These are phyloP conservation scores for Capitulum mitella DNA, from an alignment of 2,888 invertebrate species.

Conservation along the genomic window DNA sequence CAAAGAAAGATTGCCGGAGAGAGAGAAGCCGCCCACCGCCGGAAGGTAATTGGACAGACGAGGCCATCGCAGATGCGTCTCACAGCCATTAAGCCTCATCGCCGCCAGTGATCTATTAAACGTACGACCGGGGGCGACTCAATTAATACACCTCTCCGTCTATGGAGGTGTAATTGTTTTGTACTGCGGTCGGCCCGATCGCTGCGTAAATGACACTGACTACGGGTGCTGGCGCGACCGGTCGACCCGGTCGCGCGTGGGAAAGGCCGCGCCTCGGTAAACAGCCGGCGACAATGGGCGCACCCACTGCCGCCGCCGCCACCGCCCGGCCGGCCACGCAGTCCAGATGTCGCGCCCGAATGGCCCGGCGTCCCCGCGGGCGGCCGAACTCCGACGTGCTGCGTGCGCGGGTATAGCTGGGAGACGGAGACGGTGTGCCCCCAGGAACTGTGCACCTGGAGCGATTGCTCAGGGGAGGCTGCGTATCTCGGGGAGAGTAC, in stretches of 20 bases:
- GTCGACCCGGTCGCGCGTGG: not conserved
- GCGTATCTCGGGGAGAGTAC: no score
- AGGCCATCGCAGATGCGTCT: not conserved
- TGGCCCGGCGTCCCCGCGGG: no score
- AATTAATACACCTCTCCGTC: constrained; percentile 5
- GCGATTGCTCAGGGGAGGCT: no score
- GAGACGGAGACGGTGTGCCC: no score
- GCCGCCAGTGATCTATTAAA: constrained; percentile 2
- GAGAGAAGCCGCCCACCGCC: not conserved
- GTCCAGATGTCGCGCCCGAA: no score
- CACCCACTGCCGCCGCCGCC: not conserved
- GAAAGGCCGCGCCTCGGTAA: not conserved
- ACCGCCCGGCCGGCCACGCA: no score
- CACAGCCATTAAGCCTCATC: not conserved
- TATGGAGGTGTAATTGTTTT: constrained; percentile 20
- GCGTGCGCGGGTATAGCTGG: no score
- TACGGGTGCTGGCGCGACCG: not conserved
- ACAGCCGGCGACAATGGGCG: not conserved
- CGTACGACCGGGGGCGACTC: not conserved
- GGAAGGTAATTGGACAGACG: not conserved
- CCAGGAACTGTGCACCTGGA: no score
- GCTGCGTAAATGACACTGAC: not conserved
- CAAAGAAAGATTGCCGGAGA: not conserved
- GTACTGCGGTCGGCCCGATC: not conserved
- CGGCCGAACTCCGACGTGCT: no score